phyloP scores from a whole-genome alignment of 1,140 invertebrate genomes.

The Drosophila lini region DNA sequence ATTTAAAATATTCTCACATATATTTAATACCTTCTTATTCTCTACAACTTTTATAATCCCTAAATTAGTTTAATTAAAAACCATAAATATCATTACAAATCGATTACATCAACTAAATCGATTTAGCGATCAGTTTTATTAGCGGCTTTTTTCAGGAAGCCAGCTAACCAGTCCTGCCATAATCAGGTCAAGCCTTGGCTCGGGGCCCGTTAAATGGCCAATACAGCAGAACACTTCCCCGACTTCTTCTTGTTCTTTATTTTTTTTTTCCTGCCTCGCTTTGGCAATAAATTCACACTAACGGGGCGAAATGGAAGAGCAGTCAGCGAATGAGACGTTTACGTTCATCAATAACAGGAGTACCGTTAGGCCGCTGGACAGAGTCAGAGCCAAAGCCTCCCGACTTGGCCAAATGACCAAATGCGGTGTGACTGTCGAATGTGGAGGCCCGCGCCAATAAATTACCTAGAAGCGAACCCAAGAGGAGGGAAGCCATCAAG shows the following conservation, averaged over 20 bases:
- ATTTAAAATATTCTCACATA: not conserved
- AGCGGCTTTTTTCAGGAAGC: slow-evolving; percentile 5
- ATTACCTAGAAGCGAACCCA: slow-evolving; percentile 75
- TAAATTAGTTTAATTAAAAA: not conserved
- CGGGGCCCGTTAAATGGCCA: slow-evolving; percentile 38
- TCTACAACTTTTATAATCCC: not conserved
- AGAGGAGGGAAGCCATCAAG: slow-evolving; percentile 36
- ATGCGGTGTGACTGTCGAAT: slow-evolving; percentile 76
- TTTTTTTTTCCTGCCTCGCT: slow-evolving; percentile 19
- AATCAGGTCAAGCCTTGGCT: slow-evolving; percentile 72
- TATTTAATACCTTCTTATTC: not conserved
- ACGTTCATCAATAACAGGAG: slow-evolving; percentile 72
- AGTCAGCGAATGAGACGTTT: slow-evolving; percentile 45
- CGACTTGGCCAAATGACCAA: slow-evolving; percentile 65
- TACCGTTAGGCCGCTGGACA: slow-evolving; percentile 59
- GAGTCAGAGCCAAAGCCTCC: slow-evolving; percentile 20
- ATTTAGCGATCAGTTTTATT: not conserved
- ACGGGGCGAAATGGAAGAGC: slow-evolving; percentile 51
- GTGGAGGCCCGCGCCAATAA: slow-evolving; percentile 75
- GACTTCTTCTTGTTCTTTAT: not conserved
- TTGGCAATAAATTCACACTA: slow-evolving; percentile 74
- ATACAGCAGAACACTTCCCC: slow-evolving; percentile 46
- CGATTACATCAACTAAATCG: not conserved
- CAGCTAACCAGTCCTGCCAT: slow-evolving; percentile 72
- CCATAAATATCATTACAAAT: not conserved